Conservation (phyloP, 2,888 invertebrate genomes). For the Ophioninae sp. region DNA sequence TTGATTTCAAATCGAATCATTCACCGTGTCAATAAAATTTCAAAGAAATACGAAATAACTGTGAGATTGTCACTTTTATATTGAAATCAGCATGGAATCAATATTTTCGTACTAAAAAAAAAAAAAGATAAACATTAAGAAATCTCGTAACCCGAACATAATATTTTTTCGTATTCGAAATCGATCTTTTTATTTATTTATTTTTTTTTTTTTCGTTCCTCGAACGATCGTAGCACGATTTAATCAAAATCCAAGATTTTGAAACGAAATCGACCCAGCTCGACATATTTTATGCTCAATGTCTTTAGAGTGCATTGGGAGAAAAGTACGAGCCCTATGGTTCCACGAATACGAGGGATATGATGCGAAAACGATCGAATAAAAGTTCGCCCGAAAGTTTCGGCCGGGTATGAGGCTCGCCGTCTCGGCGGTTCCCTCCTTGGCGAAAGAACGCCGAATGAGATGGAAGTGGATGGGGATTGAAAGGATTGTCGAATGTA, state of each 20-base stretch:
- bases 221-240: neutral
- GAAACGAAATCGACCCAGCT: neutral
- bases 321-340: neutral
- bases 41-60: neutral
- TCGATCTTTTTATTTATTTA: too few species aligned
- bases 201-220: neutral
- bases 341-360: slow-evolving; percentile 7
- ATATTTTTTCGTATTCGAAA: too few species aligned
- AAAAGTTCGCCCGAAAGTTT: slow-evolving; percentile 49
- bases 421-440: slow-evolving; percentile 33
- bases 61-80: neutral
- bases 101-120: neutral
- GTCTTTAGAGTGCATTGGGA: slow-evolving; percentile 6
- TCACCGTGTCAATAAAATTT: neutral
- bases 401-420: slow-evolving; percentile 25
- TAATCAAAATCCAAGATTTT: neutral
- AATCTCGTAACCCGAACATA: too few species aligned
- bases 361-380: slow-evolving; percentile 39
- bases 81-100: neutral
- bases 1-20: neutral
- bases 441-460: neutral
- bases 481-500: slow-evolving; percentile 49
- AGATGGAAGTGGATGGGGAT: slow-evolving; percentile 1
- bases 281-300: slow-evolving; percentile 18
- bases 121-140: too few species aligned